These are phyloP conservation scores for Alca torda DNA, from an alignment of 2,797 vertebrate genomes.

Conservation along the genomic window DNA sequence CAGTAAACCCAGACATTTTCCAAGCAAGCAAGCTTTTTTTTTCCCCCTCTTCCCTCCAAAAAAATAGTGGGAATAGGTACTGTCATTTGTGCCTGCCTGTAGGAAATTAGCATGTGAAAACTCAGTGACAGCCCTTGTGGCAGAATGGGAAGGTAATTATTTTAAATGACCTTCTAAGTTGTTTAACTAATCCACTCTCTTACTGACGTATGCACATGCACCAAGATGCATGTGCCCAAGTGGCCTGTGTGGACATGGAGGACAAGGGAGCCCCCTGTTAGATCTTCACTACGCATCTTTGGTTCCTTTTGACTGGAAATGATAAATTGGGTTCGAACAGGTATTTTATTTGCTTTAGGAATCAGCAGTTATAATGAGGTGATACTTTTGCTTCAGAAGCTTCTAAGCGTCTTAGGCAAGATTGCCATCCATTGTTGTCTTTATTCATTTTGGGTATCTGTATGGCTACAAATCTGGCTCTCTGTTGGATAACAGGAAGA, in stretches of 20 bases:
- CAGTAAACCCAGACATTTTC: neutral
- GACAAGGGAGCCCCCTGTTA: neutral
- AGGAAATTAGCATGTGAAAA: neutral
- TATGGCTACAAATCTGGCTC: neutral
- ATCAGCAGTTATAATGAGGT: neutral
- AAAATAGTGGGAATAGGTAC: neutral
- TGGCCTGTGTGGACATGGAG: neutral
- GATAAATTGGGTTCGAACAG: neutral
- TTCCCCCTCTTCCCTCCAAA: neutral
- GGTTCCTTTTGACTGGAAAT: neutral
- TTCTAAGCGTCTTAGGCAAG: neutral
- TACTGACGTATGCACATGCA: neutral
- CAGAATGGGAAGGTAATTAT: neutral
- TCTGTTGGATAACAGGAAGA: neutral
- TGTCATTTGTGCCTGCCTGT: neutral
- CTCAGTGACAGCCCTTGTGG: neutral
- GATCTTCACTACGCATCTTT: neutral
- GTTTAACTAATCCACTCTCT: neutral
- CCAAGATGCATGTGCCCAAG: neutral
- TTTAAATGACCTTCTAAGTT: neutral
- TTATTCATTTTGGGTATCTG: neutral
- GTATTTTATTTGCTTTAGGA: neutral
- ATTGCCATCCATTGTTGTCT: neutral
- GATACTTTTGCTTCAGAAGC: neutral
- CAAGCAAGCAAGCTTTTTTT: neutral